Evolutionary conservation across 2,888 invertebrate species (phyloP), one percentile per base, ranked within the genome.

Genomic region (Diabrotica balteata): DNA sequence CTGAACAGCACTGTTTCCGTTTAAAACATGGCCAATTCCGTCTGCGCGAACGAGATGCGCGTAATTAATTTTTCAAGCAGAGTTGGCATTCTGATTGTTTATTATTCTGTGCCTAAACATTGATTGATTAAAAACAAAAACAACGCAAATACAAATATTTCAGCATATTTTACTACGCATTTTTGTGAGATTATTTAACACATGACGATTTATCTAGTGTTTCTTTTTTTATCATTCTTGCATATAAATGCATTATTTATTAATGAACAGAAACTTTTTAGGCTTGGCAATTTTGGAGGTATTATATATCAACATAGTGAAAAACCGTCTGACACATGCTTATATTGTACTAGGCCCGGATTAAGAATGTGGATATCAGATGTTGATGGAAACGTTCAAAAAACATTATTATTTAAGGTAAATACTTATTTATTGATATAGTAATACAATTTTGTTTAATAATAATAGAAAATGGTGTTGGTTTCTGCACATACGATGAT

Each of bases 321-420:
- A 63, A 83, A 84, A 65, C 86, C 86, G 59, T 80, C 75, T 63
- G 84, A 85, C 75, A 75, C 80, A 45, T 84, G 89, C 62, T 87
- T 93, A 63, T 93, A 90, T 84, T 92, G 94, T 78, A 91, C 92
- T 61, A 88, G 96, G 45, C 93, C 95, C 17, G 95, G 95, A 7
- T 86, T 93, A 69, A 86, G 96, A 50, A 86, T 96, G 75, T 97
- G 96, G 96, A 86, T 93, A 67, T 91, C 95, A 0, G 90, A 92
- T 84, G 82, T 86, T 32, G 81, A 85, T 46, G 96, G 96, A 1
- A 88, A 88, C 71, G 96, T 97, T n/a, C 87, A 89, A 63, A 92
- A 93, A 84, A 96, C 96, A 0, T 85, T 94, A 55, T 87, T 96
- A 42, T 95, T 95, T 81, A 94, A 94, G 86, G 94, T 90, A 80